Conservation (phyloP, 2,888 invertebrate species). For the Camptogramma bilineatum region DNA sequence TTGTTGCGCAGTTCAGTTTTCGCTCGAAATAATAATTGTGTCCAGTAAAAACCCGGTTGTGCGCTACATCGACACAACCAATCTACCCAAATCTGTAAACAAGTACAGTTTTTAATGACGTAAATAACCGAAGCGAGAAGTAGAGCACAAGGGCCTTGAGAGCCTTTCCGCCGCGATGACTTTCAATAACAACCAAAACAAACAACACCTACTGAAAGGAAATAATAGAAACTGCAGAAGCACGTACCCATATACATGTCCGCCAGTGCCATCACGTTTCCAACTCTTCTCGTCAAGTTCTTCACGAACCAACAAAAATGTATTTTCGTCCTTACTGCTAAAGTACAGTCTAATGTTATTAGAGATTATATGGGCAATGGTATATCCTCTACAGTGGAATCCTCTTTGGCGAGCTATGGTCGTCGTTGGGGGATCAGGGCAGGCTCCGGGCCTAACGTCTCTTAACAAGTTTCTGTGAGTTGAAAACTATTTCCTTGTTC, state of each 20-base stretch:
- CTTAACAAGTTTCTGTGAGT: slow-evolving; percentile 96
- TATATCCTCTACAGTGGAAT: slow-evolving; percentile 67
- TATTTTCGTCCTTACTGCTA: slow-evolving; percentile 64
- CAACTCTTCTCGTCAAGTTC: slow-evolving; percentile 55
- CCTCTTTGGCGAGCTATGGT: slow-evolving; percentile 75
- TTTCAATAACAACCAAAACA: slow-evolving; percentile 60
- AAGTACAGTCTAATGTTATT: slow-evolving; percentile 62
- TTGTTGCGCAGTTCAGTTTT: slow-evolving; percentile 63
- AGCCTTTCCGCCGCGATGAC: slow-evolving; percentile 58
- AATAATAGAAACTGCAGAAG: slow-evolving; percentile 47
- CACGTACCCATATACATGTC: slow-evolving; percentile 81
- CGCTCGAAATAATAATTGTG: slow-evolving; percentile 52
- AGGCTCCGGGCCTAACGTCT: slow-evolving; percentile 90
- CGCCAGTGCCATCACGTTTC: slow-evolving; percentile 77
- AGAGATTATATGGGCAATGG: slow-evolving; percentile 76
- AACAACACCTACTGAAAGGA: slow-evolving; percentile 49
- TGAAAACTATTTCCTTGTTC: slow-evolving; percentile 96
- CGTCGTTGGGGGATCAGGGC: slow-evolving; percentile 69
- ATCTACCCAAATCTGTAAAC: slow-evolving; percentile 31
- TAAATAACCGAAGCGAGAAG: slow-evolving; percentile 51
- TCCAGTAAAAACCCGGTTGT: slow-evolving; percentile 33
- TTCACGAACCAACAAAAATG: slow-evolving; percentile 43
- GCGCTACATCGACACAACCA: slow-evolving; percentile 15
- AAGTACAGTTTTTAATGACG: slow-evolving; percentile 34
- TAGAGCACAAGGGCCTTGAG: slow-evolving; percentile 71